A percentile compares a stretch with the other conserved stretches of the same genome.
phyloP scores from a whole-genome alignment of 2,113 vertebrate genomes.

The Lophochroa leadbeateri region DNA sequence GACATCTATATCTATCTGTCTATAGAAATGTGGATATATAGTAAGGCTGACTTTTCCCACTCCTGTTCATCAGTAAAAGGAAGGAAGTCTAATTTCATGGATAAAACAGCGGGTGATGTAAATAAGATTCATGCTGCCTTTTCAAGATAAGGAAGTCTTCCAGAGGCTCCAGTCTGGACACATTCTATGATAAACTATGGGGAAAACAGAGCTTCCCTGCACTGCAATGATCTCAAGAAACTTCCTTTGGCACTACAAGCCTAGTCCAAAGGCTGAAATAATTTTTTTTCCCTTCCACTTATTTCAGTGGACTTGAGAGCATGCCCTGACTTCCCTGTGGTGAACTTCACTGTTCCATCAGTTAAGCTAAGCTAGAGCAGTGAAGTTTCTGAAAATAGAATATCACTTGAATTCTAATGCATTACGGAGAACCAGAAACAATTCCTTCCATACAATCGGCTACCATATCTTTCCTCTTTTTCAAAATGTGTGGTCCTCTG shows the following conservation, averaged over 20 bases:
- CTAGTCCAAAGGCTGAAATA: background rate
- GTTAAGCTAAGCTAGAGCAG: background rate
- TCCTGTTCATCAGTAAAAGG: conserved; percentile 17
- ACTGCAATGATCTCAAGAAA: background rate
- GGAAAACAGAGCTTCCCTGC: conserved; percentile 26
- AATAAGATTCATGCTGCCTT: conserved; percentile 41
- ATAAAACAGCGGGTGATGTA: conserved; percentile 29
- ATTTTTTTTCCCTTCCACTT: background rate
- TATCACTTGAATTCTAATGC: background rate
- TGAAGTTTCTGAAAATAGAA: background rate
- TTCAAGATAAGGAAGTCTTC: conserved; percentile 50
- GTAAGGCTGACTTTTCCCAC: conserved; percentile 9
- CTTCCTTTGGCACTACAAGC: background rate
- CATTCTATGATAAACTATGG: conserved; percentile 47
- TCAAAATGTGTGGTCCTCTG: background rate
- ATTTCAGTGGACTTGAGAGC: background rate
- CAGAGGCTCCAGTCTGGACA: conserved; percentile 40
- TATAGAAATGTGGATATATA: background rate
- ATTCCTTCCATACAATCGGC: background rate
- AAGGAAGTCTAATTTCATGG: conserved; percentile 44
- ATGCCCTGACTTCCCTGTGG: background rate
- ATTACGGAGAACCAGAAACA: background rate
- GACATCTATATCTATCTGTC: background rate
- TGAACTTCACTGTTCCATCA: background rate
- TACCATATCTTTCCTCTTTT: background rate